These are phyloP conservation scores for Hirtodrosophila histrioides DNA, from an alignment of 2,888 invertebrate species.

Conservation along the genomic window DNA sequence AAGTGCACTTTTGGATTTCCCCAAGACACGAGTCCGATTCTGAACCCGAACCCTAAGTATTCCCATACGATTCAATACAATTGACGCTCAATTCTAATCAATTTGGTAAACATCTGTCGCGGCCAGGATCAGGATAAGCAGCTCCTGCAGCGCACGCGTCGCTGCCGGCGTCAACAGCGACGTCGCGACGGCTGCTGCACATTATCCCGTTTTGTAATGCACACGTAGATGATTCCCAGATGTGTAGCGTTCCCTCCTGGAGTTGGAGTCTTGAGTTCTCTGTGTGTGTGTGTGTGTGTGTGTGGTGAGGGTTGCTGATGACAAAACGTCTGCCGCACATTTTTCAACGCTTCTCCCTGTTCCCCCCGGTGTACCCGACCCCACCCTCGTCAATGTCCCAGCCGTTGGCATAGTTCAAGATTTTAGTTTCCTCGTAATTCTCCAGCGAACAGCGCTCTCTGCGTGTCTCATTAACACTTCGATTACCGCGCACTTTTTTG, in stretches of 20 bases:
- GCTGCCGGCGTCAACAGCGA: constrained; percentile 31
- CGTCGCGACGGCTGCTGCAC: constrained; percentile 50
- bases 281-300: constrained; percentile 10
- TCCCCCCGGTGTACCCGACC: constrained; percentile 1
- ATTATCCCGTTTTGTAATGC: constrained; percentile 73
- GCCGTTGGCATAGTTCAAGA: constrained; percentile 44
- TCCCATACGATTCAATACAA: constrained; percentile 43
- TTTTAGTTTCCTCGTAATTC: constrained; percentile 55
- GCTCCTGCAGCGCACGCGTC: constrained; percentile 60
- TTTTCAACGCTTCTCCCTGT: constrained; percentile 58
- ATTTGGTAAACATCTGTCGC: constrained; percentile 78
- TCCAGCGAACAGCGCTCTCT: constrained; percentile 12
- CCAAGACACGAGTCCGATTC: not conserved
- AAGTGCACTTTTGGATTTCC: constrained; percentile 35
- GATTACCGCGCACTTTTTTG: constrained; percentile 48
- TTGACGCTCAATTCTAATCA: constrained; percentile 64
- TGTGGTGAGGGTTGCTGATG: constrained; percentile 54
- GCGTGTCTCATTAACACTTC: constrained; percentile 76
- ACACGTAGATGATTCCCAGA: constrained; percentile 68
- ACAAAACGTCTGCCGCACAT: constrained; percentile 66
- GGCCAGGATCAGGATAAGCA: constrained; percentile 58
- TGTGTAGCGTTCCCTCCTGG: constrained; percentile 18
- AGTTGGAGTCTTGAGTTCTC: not conserved
- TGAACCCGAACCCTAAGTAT: not conserved
- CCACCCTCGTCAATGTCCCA: constrained; percentile 5